Evolutionary conservation across 2,888 invertebrate species (phyloP).

Genomic region (Ditula angustiorana): DNA sequence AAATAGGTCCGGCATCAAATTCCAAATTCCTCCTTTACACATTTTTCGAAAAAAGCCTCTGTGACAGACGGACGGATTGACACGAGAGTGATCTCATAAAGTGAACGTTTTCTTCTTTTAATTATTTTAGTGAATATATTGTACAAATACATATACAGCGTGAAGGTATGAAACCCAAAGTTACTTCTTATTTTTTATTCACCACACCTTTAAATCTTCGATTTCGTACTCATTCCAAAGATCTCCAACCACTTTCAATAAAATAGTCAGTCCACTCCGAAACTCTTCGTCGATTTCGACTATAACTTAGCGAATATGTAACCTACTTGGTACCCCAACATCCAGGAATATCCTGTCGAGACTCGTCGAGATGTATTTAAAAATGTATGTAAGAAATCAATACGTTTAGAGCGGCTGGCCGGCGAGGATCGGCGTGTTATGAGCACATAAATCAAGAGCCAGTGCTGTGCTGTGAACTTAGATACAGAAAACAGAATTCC

Average conservation of each 20-base stretch:
- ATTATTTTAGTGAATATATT: no score
- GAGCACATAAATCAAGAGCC: constrained; percentile 75
- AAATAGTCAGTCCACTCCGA: not conserved
- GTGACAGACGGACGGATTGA: no score
- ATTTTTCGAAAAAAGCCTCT: no score
- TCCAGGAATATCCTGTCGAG: constrained; percentile 34
- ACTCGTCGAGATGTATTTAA: constrained; percentile 58
- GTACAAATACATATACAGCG: no score
- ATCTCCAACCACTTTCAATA: not conserved
- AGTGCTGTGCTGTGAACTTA: constrained; percentile 13
- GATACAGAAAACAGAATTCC: not conserved
- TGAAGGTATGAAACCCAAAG: no score
- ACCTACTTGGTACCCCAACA: constrained; percentile 35
- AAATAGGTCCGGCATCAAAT: no score
- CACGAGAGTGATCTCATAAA: no score
- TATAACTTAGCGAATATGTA: constrained; percentile 38
- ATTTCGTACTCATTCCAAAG: not conserved
- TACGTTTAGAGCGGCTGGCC: constrained; percentile 71
- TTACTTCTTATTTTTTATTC: no score
- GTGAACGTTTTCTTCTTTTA: no score
- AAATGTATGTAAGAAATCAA: constrained; percentile 77
- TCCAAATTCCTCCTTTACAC: no score
- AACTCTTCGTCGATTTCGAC: constrained; percentile 5
- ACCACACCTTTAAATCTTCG: not conserved
- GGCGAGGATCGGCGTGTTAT: constrained; percentile 74